Evolutionary conservation across 1,140 invertebrate species (phyloP), one percentile per base, ranked within the genome.

Genomic region (Drosophila seguyi): DNA sequence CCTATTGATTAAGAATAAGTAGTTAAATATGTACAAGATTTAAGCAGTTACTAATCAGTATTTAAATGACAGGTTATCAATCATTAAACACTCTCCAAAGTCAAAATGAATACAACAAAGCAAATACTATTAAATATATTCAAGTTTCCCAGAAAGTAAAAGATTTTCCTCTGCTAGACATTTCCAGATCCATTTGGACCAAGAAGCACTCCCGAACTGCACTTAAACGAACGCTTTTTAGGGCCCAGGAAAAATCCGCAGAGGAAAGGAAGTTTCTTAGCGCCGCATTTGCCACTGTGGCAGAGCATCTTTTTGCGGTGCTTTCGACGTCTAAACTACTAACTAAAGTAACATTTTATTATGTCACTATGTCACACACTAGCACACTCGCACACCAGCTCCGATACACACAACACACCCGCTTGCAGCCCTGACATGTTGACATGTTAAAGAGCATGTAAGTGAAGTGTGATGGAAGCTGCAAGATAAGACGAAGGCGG

Each of bases 391-490:
- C 34, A 18, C 50, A 50, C 67, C 62, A 38, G 18, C 47, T 36
- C 22, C 57, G n/a, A 31, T 39, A 44, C 52, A 58, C 44, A 56
- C 58, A 31, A n/a, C n/a, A n/a, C 22, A 41, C 25, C 36, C 42
- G 48, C n/a, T 27, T 22, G 44, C 50, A 45, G 27, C 25, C 45
- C 68, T 84, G 84, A 80, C 84, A 88, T 90, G 80, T 77, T 88
- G 85, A 90, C 84, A 88, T 84, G 84, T 71, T 88, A 88, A 88
- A 88, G 85, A 88, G 84, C 80, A 75, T 88, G 85, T 88, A 88
- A 88, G 80, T 88, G 84, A 88, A 88, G 84, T 88, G 85, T 90
- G 84, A 90, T 90, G 85, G 85, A 90, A 84, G 81, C 73, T 84
- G 57, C 25, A 59, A 80, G 83, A 76, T 84, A 79, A 79, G 47